Evolutionary conservation across 2,113 vertebrate species (phyloP).

Genomic region (Verasper variegatus): DNA sequence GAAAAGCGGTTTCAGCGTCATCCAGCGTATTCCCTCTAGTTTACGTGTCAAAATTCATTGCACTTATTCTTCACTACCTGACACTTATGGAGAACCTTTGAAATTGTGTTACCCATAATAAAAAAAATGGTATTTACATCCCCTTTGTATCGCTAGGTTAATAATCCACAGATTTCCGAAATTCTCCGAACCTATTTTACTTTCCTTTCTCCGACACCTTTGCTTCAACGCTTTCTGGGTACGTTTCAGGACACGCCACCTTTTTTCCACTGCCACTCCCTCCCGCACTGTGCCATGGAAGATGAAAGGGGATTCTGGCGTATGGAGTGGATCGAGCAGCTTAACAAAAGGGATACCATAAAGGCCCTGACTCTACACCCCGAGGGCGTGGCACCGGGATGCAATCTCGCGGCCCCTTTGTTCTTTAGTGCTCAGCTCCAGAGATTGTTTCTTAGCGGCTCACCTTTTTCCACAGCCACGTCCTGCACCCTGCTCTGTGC

Average conservation of each 20-base stretch:
- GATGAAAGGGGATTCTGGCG: slow-evolving; percentile 65
- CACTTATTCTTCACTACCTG: background rate
- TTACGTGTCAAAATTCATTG: slow-evolving; percentile 49
- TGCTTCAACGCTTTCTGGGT: slow-evolving; percentile 32
- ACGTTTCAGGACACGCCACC: slow-evolving; percentile 39
- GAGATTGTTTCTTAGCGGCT: slow-evolving; percentile 53
- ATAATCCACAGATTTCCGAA: slow-evolving; percentile 17
- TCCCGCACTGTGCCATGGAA: slow-evolving; percentile 51
- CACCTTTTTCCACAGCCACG: slow-evolving; percentile 43
- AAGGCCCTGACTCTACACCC: slow-evolving; percentile 65
- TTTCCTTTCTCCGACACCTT: background rate
- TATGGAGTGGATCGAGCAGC: slow-evolving; percentile 59
- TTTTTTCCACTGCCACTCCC: slow-evolving; percentile 27
- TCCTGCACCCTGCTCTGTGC: slow-evolving; percentile 18
- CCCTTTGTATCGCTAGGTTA: slow-evolving; percentile 3
- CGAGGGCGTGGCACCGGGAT: slow-evolving; percentile 66
- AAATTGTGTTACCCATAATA: slow-evolving; percentile 2
- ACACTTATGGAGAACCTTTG: background rate
- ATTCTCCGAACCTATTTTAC: background rate
- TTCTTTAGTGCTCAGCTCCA: slow-evolving; percentile 50
- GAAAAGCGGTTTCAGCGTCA: slow-evolving; percentile 56
- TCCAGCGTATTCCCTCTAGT: slow-evolving; percentile 40
- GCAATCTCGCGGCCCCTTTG: slow-evolving; percentile 61
- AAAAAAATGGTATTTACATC: slow-evolving; percentile 4
- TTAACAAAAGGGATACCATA: slow-evolving; percentile 61